Conservation (phyloP, 2,888 invertebrate genomes). For the Lissonota sp. region DNA sequence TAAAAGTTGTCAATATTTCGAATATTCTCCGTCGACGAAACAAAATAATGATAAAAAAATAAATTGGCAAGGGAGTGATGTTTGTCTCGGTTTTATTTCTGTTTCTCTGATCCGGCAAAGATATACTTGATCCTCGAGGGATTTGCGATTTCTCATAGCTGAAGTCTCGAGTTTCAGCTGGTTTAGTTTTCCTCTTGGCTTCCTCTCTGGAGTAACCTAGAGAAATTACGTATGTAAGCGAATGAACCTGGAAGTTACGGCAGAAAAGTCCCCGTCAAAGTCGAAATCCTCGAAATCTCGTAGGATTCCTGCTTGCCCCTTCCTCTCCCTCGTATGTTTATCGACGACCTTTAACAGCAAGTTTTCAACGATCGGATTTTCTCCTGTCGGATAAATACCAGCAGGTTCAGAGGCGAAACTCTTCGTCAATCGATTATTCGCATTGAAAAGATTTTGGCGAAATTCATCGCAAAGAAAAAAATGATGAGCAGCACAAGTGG, state of each 20-base stretch:
- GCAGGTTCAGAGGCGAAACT: not conserved
- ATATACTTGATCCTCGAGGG: conserved; percentile 69
- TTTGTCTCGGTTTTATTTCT: conserved; percentile 12
- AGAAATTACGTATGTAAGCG: conserved; percentile 34
- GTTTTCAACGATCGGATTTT: not conserved
- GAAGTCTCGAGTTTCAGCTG: conserved; percentile 70
- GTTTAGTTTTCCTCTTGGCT: conserved; percentile 46
- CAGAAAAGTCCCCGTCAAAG: conserved; percentile 30
- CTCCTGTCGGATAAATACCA: not conserved
- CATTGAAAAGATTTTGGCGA: not conserved
- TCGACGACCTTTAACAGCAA: not conserved
- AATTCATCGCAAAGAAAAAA: conserved; percentile 2
- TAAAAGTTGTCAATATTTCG: not conserved
- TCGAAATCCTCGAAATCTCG: conserved; percentile 30
- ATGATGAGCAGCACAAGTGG: conserved; percentile 45
- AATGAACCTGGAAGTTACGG: conserved; percentile 44
- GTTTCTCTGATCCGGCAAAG: conserved; percentile 37
- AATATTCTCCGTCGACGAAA: too few relatives aligned
- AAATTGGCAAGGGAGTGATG: conserved; percentile 36
- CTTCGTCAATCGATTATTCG: conserved; percentile 24
- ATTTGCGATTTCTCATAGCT: conserved; percentile 48
- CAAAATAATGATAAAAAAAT: conserved; percentile 4
- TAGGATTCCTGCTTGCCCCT: not conserved
- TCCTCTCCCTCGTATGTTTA: not conserved
- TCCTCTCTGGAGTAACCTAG: conserved; percentile 5